Conservation (phyloP, 1,140 invertebrate genomes). For the Achatina immaculata region DNA sequence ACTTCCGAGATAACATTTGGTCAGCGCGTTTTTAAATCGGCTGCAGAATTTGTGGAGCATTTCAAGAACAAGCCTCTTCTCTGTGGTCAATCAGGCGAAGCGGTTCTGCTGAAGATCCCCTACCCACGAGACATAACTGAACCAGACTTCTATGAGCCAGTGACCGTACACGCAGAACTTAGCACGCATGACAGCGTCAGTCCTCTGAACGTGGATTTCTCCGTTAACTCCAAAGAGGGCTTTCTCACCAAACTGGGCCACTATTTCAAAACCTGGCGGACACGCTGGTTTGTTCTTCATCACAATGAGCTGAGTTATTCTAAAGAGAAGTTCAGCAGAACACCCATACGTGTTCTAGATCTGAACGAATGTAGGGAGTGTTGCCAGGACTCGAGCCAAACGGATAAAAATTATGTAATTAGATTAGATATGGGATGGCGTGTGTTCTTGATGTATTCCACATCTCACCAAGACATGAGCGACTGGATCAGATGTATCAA, state of each 20-base stretch:
- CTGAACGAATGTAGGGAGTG: slow-evolving; percentile 60
- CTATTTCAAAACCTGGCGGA: slow-evolving; percentile 62
- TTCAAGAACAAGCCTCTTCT: slow-evolving; percentile 65
- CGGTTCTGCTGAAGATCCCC: slow-evolving; percentile 43
- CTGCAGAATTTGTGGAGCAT: slow-evolving; percentile 60
- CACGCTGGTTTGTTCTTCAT: slow-evolving; percentile 62
- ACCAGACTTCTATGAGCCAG: slow-evolving; percentile 61
- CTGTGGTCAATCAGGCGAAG: slow-evolving; percentile 61
- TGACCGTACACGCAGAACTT: slow-evolving; percentile 62
- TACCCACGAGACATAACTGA: slow-evolving; percentile 62
- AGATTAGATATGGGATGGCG: slow-evolving; percentile 62
- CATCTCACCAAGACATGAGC: slow-evolving; percentile 57
- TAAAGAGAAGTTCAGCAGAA: slow-evolving; percentile 52
- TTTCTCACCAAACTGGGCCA: slow-evolving; percentile 63
- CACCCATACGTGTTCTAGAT: slow-evolving; percentile 57
- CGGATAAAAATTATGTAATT: slow-evolving; percentile 54
- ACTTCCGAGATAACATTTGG: slow-evolving; percentile 59
- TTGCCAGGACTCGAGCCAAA: slow-evolving; percentile 46
- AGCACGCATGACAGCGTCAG: slow-evolving; percentile 47
- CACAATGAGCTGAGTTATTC: slow-evolving; percentile 62
- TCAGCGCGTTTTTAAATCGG: slow-evolving; percentile 55
- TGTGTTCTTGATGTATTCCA: slow-evolving; percentile 61
- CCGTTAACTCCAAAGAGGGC: slow-evolving; percentile 65
- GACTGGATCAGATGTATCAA: slow-evolving; percentile 65
- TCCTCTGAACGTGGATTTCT: slow-evolving; percentile 49